Evolutionary conservation across 2,797 vertebrate genomes (phyloP).

Genomic region (Falco novaeseelandiae): DNA sequence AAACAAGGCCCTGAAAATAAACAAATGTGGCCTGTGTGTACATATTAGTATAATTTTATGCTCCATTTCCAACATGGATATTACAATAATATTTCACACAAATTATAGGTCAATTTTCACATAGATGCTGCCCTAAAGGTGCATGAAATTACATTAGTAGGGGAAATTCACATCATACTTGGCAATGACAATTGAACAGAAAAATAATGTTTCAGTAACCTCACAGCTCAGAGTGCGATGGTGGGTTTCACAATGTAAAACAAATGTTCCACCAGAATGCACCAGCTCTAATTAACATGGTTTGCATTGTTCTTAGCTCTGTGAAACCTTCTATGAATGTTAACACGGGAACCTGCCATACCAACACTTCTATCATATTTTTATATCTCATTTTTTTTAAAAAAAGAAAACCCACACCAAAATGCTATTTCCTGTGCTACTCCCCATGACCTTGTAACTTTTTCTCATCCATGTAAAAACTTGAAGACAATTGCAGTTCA

Average conservation of each 20-base stretch:
- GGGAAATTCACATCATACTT: background rate
- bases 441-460: background rate
- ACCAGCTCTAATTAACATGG: slow-evolving; percentile 12
- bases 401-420: background rate
- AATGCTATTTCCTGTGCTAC: background rate
- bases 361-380: background rate
- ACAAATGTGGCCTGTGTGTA: background rate
- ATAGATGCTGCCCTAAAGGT: slow-evolving; percentile 44
- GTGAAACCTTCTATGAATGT: background rate
- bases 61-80: slow-evolving; percentile 36
- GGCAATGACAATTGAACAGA: background rate
- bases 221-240: background rate
- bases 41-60: slow-evolving; percentile 36
- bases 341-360: background rate
- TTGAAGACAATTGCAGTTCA: background rate
- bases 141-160: slow-evolving; percentile 19
- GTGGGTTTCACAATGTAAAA: background rate
- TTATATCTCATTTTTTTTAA: background rate
- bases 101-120: slow-evolving; percentile 41
- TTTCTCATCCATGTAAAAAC: background rate
- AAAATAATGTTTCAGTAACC: slow-evolving; percentile 8
- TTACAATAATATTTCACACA: slow-evolving; percentile 45
- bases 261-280: background rate
- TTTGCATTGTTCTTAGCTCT: background rate
- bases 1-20: background rate